Evolutionary conservation across 2,113 vertebrate species (phyloP).

Genomic region (Formicarius rufipectus): DNA sequence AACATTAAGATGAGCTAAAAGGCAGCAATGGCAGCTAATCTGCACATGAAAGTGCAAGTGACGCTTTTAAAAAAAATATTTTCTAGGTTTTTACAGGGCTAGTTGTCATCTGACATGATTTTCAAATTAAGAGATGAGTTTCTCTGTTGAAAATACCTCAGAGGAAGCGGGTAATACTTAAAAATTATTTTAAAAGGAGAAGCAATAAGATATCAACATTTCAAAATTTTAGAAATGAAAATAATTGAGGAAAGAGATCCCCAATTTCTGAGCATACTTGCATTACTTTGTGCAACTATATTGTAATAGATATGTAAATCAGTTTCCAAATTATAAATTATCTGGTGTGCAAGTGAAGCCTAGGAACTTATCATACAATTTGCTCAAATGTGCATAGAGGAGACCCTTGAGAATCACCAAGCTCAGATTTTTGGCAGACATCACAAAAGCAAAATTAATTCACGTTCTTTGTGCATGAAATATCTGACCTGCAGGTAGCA

Average conservation of each 20-base stretch:
- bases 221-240: neutral
- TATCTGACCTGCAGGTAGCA: neutral
- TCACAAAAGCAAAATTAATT: neutral
- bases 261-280: neutral
- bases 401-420: neutral
- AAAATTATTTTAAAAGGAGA: neutral
- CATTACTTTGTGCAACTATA: neutral
- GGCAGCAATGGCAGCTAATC: neutral
- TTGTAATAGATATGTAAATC: neutral
- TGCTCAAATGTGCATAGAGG: neutral
- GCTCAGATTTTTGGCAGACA: neutral
- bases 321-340: neutral
- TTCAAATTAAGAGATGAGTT: neutral
- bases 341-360: neutral
- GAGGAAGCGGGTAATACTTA: neutral
- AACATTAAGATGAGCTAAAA: neutral
- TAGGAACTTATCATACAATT: neutral
- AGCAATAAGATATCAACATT: neutral
- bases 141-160: neutral
- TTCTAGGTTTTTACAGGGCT: neutral
- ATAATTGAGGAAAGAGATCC: neutral
- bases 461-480: neutral
- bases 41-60: neutral
- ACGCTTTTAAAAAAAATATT: neutral
- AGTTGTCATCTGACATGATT: neutral